Evolutionary conservation across 2,113 vertebrate genomes (phyloP).

Genomic region (Alexandromys fortis): DNA sequence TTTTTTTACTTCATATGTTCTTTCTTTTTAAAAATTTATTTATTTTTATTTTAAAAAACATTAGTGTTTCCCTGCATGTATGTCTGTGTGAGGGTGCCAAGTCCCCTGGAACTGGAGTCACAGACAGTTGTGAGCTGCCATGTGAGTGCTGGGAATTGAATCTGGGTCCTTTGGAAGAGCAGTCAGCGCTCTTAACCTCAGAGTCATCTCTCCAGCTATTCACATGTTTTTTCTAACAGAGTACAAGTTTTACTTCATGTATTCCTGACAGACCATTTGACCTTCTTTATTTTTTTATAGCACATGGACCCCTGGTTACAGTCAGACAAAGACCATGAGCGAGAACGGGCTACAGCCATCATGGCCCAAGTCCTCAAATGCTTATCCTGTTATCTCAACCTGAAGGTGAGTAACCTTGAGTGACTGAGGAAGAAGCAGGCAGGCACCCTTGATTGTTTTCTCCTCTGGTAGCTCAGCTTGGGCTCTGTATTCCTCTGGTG

Average conservation of each 20-base stretch:
- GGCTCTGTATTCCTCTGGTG: neutral
- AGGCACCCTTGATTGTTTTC: neutral
- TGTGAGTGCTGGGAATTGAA: too few species aligned
- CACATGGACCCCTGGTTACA: constrained; percentile 72
- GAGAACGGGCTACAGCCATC: constrained; percentile 36
- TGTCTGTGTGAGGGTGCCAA: too few species aligned
- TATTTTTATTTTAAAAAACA: too few species aligned
- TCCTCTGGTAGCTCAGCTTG: neutral
- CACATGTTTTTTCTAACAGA: neutral
- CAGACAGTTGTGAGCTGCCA: too few species aligned
- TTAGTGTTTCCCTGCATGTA: too few species aligned
- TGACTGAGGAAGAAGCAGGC: neutral
- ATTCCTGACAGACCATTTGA: constrained; percentile 4
- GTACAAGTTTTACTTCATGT: neutral
- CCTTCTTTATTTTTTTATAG: constrained; percentile 47
- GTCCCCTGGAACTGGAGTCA: too few species aligned
- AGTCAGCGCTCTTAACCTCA: too few species aligned
- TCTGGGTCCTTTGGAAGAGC: too few species aligned
- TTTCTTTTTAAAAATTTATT: neutral
- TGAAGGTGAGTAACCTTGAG: constrained; percentile 66
- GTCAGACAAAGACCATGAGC: constrained; percentile 62
- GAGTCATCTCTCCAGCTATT: too few species aligned
- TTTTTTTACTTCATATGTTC: neutral
- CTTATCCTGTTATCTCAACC: constrained; percentile 62
- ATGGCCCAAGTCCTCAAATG: constrained; percentile 69